phyloP scores from a whole-genome alignment of 2,797 vertebrate species.

The Myripristis jacobus region DNA sequence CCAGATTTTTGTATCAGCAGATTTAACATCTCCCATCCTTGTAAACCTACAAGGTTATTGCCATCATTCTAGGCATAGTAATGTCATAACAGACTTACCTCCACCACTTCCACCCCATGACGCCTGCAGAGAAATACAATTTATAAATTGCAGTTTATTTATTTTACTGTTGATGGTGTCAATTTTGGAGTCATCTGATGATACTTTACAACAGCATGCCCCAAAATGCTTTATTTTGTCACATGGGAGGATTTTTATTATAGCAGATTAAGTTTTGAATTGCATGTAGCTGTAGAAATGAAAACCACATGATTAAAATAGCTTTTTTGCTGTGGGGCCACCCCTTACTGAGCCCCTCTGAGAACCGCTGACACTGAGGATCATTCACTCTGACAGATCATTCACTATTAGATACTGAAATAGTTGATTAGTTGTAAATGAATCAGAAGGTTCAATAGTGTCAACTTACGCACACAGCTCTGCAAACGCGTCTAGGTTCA shows the following conservation, averaged over 20 bases:
- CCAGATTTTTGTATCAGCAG: neutral
- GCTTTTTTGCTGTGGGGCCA: neutral
- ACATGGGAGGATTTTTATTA: neutral
- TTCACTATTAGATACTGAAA: no score
- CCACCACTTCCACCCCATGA: constrained; percentile 76
- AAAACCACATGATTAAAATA: no score
- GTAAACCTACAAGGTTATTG: neutral
- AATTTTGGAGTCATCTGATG: neutral
- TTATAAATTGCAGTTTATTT: neutral
- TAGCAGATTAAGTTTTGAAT: neutral
- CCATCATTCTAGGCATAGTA: neutral
- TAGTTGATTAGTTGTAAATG: neutral
- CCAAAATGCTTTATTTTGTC: no score
- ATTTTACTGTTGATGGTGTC: neutral
- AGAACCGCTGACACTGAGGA: no score
- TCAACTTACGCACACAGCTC: constrained; percentile 82
- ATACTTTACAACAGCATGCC: neutral
- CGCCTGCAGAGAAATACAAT: constrained; percentile 58
- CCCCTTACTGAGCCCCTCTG: neutral
- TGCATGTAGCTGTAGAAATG: no score
- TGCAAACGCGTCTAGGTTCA: constrained; percentile 79
- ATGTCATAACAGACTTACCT: constrained; percentile 65
- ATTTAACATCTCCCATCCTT: neutral
- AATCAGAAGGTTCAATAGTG: neutral
- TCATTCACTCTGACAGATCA: no score